Percentiles rank a stretch among this genome's conserved stretches.
phyloP scores from a whole-genome alignment of 1,140 invertebrate genomes.

The Drosophila obscura region DNA sequence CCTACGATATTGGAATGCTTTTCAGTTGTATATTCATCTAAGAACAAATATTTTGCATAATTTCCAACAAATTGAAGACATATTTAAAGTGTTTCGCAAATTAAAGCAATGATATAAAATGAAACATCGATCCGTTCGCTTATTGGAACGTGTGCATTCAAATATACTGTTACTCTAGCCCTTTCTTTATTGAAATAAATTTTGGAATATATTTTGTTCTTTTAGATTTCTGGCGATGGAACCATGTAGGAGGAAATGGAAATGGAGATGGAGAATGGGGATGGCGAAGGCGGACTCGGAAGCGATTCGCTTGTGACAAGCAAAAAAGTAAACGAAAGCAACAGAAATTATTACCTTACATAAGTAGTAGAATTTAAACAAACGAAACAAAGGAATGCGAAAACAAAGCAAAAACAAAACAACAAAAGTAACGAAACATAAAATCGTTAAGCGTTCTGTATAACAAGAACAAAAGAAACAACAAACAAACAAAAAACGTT shows the following conservation, averaged over 20 bases:
- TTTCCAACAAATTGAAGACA: no score
- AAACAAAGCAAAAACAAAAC: slow-evolving; percentile 31
- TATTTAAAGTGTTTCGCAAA: no score
- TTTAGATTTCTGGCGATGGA: slow-evolving; percentile 71
- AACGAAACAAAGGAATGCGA: slow-evolving; percentile 27
- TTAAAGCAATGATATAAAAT: not conserved
- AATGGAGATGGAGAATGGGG: not conserved
- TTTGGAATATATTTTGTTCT: not conserved
- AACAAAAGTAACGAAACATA: slow-evolving; percentile 21
- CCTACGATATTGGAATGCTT: no score
- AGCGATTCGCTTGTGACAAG: slow-evolving; percentile 39
- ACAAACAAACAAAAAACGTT: slow-evolving; percentile 27
- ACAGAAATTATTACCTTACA: slow-evolving; percentile 81
- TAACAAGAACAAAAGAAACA: slow-evolving; percentile 46
- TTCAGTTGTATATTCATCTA: no score
- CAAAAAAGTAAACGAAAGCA: slow-evolving; percentile 67
- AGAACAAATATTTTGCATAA: no score
- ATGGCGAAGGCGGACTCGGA: not conserved
- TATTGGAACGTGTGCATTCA: not conserved
- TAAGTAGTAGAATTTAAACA: slow-evolving; percentile 80
- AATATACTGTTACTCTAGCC: no score
- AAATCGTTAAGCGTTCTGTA: slow-evolving; percentile 38
- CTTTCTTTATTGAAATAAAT: no score
- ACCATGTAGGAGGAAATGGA: slow-evolving; percentile 56
- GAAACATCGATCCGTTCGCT: not conserved